Evolutionary conservation across 2,888 invertebrate species (phyloP).

Genomic region (Caradrina kadenii): DNA sequence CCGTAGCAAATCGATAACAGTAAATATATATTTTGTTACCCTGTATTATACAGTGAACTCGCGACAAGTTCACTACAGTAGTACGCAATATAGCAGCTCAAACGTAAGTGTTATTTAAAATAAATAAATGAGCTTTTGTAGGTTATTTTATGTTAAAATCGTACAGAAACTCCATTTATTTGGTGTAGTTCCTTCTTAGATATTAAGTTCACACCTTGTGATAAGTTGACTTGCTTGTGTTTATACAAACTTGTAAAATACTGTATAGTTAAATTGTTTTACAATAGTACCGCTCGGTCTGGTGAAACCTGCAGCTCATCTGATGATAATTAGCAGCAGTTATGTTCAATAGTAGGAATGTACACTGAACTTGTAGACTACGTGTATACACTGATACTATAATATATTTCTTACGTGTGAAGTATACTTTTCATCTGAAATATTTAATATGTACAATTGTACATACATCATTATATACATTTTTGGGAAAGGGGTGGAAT

Average conservation of each 20-base stretch:
- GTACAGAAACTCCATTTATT: conserved; percentile 42
- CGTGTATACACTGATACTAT: conserved; percentile 6
- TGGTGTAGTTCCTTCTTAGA: conserved; percentile 38
- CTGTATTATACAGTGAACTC: too few relatives aligned
- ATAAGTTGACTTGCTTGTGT: conserved; percentile 17
- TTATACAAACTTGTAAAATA: conserved; percentile 13
- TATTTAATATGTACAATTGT: background rate
- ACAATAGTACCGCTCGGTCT: background rate
- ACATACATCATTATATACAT: too few relatives aligned
- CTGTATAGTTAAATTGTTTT: background rate
- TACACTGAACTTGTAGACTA: conserved; percentile 1
- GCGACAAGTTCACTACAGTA: background rate
- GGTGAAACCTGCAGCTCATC: background rate
- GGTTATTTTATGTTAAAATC: conserved; percentile 52
- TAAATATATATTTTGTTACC: background rate
- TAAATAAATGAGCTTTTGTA: conserved; percentile 45
- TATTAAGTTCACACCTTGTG: conserved; percentile 41
- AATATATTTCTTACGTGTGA: too few relatives aligned
- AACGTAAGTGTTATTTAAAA: conserved; percentile 22
- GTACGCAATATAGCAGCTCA: conserved; percentile 4
- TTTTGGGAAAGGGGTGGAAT: too few relatives aligned
- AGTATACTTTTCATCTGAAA: background rate
- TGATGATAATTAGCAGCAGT: background rate
- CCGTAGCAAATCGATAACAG: background rate
- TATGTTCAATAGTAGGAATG: conserved; percentile 4